Conservation (phyloP, 2,888 invertebrate genomes). For the Xylota sylvarum region DNA sequence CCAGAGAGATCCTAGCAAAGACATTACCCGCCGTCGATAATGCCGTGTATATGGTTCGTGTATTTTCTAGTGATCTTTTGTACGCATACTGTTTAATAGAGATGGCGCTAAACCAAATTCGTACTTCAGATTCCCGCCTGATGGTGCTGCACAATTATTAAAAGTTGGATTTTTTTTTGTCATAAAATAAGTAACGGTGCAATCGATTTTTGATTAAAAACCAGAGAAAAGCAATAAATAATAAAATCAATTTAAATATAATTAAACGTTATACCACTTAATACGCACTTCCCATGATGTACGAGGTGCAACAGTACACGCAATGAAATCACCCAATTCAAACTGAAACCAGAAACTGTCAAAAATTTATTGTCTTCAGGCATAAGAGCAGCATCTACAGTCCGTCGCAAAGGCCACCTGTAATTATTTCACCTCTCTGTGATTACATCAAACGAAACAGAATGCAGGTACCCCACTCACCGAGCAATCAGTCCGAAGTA, state of each 20-base stretch:
- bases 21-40: not conserved
- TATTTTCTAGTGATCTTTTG: not conserved
- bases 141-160: not conserved
- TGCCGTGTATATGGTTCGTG: not conserved
- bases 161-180: too few relatives aligned
- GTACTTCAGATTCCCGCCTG: not conserved
- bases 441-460: slow-evolving; percentile 44
- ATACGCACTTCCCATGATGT: slow-evolving; percentile 19
- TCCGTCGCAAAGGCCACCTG: slow-evolving; percentile 33
- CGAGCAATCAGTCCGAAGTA: slow-evolving; percentile 22
- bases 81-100: not conserved
- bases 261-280: slow-evolving; percentile 36
- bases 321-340: slow-evolving; percentile 38
- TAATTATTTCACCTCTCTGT: slow-evolving; percentile 70
- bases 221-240: slow-evolving; percentile 20
- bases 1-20: not conserved
- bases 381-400: not conserved
- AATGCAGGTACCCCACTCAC: not conserved
- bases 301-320: slow-evolving; percentile 45
- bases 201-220: not conserved
- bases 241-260: slow-evolving; percentile 45
- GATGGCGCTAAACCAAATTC: not conserved
- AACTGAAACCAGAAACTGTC: slow-evolving; percentile 3
- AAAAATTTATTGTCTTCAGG: not conserved
- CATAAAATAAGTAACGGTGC: not conserved